These are phyloP conservation scores for Drosophila repletoides DNA, from an alignment of 1,140 invertebrate species.

Conservation along the genomic window DNA sequence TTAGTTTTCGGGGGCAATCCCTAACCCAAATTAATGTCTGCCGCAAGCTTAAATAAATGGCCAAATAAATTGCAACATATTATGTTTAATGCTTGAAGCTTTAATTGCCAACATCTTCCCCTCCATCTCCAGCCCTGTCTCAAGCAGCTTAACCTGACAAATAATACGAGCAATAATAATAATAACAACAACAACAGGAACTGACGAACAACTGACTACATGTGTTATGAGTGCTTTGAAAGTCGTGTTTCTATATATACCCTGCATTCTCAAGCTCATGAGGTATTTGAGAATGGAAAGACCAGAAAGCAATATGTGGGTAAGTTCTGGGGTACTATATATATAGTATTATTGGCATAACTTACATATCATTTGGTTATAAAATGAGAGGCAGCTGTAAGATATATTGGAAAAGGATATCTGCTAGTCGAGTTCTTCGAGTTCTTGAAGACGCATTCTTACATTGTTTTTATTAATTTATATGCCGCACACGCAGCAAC, in stretches of 20 bases:
- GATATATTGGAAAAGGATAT: too few relatives aligned
- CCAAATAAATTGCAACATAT: slow-evolving; percentile 48
- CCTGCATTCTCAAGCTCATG: neutral
- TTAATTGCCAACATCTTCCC: neutral
- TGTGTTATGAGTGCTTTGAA: neutral
- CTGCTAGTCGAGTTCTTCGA: neutral
- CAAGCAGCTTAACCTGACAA: neutral
- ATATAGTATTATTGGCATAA: too few relatives aligned
- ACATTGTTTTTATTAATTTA: slow-evolving; percentile 34
- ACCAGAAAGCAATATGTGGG: too few relatives aligned
- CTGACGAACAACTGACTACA: slow-evolving; percentile 1
- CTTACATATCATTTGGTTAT: too few relatives aligned
- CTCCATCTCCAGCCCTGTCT: slow-evolving; percentile 12
- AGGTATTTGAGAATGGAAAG: neutral
- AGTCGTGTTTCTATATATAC: neutral
- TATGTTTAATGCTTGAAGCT: slow-evolving; percentile 6
- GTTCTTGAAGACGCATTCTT: neutral
- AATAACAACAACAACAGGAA: slow-evolving; percentile 12
- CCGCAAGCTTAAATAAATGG: slow-evolving; percentile 55
- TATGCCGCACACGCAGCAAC: slow-evolving; percentile 43
- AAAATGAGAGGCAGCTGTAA: too few relatives aligned
- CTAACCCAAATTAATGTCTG: slow-evolving; percentile 41
- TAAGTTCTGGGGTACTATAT: too few relatives aligned
- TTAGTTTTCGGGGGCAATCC: neutral
- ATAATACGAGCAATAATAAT: slow-evolving; percentile 2